A percentile compares a stretch with the other conserved stretches of the same genome.
Conservation (phyloP, 2,113 vertebrate species). For the Salvelinus namaycush region DNA sequence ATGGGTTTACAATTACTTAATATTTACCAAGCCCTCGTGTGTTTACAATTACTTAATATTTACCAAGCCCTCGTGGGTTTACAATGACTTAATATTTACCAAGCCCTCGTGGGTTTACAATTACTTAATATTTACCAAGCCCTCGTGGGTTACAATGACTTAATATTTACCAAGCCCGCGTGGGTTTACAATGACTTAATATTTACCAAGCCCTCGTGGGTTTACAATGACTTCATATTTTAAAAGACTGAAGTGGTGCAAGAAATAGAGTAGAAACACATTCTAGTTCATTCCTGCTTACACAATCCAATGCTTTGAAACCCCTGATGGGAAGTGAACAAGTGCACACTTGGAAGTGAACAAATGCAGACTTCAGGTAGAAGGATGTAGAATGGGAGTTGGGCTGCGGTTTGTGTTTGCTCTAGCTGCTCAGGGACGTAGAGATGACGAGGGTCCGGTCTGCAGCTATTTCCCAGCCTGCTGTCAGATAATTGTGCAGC, state of each 20-base stretch:
- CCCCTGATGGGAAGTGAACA: too few species aligned
- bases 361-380: neutral
- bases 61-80: neutral
- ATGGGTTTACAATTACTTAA: too few species aligned
- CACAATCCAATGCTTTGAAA: neutral
- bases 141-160: too few species aligned
- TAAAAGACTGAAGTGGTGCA: too few species aligned
- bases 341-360: neutral
- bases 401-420: neutral
- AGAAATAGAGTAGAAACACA: too few species aligned
- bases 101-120: too few species aligned
- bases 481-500: slow-evolving; percentile 53
- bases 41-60: neutral
- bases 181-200: neutral
- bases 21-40: too few species aligned
- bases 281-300: too few species aligned
- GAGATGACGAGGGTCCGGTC: slow-evolving; percentile 41
- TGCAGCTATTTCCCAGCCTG: slow-evolving; percentile 63
- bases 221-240: too few species aligned
- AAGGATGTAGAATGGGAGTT: neutral
- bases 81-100: too few species aligned
- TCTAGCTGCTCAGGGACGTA: neutral
- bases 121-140: neutral
- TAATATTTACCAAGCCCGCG: too few species aligned
- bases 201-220: neutral